These are phyloP conservation scores for Perizoma flavofasciatum DNA, from an alignment of 2,888 invertebrate genomes.

Conservation along the genomic window DNA sequence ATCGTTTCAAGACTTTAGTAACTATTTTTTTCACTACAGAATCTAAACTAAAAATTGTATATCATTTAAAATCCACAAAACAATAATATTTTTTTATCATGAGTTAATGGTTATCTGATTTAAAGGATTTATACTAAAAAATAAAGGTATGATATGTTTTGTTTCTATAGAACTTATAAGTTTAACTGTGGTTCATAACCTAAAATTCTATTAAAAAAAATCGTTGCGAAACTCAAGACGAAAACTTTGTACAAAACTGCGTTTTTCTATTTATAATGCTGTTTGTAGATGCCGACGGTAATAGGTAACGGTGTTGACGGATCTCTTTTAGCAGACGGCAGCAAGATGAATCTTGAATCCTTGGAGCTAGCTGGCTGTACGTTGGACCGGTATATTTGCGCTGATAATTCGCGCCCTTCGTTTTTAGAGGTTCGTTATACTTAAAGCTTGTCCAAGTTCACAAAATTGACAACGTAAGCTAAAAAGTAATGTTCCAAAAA, in stretches of 20 bases:
- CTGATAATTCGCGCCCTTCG: constrained; percentile 88
- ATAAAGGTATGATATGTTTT: constrained; percentile 17
- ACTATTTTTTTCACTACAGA: not conserved
- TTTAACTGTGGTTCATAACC: constrained; percentile 42
- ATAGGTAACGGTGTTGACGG: constrained; percentile 60
- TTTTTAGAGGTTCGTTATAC: constrained; percentile 82
- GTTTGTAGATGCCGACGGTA: constrained; percentile 74
- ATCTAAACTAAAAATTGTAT: not conserved
- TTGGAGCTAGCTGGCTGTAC: constrained; percentile 91
- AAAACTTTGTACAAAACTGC: constrained; percentile 34
- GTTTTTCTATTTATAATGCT: constrained; percentile 44
- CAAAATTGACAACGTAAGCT: not conserved
- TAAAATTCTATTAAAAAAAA: constrained; percentile 28
- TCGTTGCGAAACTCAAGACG: constrained; percentile 35
- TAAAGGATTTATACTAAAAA: not conserved
- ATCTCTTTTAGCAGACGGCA: constrained; percentile 59
- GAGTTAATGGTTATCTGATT: too few relatives aligned
- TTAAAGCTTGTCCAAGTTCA: not conserved
- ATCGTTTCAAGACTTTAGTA: constrained; percentile 18
- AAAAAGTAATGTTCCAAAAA: not conserved
- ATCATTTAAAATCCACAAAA: too few relatives aligned
- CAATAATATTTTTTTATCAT: too few relatives aligned
- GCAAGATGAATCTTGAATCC: constrained; percentile 85
- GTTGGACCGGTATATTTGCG: constrained; percentile 89
- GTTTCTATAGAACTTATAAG: too few relatives aligned